Evolutionary conservation across 2,888 invertebrate genomes (phyloP).

Genomic region (Tipula lateralis): DNA sequence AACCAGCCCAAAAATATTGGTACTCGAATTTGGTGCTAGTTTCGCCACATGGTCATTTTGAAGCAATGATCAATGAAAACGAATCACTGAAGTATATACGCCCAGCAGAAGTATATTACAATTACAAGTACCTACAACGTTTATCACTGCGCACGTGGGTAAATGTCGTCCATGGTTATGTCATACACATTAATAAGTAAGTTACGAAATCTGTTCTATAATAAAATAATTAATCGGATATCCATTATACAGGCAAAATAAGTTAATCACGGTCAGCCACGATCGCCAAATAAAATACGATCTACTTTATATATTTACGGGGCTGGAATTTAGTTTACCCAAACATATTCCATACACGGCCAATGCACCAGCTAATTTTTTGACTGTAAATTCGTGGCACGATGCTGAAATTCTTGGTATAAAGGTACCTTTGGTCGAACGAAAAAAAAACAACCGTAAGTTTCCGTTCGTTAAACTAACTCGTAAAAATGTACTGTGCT

Average conservation of each 20-base stretch:
- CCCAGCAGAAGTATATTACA: conserved; percentile 42
- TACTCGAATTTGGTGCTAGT: conserved; percentile 68
- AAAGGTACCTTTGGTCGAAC: not conserved
- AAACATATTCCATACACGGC: conserved; percentile 34
- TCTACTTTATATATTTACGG: conserved; percentile 54
- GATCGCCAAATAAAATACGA: conserved; percentile 51
- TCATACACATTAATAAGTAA: conserved; percentile 57
- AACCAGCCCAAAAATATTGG: conserved; percentile 50
- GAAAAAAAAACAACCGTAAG: not conserved
- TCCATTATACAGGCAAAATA: conserved; percentile 55
- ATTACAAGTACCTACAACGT: conserved; percentile 54
- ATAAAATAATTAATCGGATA: conserved; percentile 3
- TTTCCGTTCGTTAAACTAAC: no score
- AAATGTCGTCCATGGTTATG: conserved; percentile 58
- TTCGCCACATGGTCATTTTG: conserved; percentile 57
- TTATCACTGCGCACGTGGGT: conserved; percentile 60
- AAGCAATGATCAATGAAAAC: not conserved
- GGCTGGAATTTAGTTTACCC: conserved; percentile 56
- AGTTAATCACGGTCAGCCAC: conserved; percentile 54
- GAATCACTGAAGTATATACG: conserved; percentile 40
- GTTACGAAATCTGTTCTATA: conserved; percentile 30
- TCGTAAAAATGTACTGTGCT: no score
- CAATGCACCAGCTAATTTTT: conserved; percentile 55
- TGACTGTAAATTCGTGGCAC: conserved; percentile 55
- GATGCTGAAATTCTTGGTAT: conserved; percentile 48